phyloP scores from a whole-genome alignment of 1,140 invertebrate species.

The Ceratina calcarata region DNA sequence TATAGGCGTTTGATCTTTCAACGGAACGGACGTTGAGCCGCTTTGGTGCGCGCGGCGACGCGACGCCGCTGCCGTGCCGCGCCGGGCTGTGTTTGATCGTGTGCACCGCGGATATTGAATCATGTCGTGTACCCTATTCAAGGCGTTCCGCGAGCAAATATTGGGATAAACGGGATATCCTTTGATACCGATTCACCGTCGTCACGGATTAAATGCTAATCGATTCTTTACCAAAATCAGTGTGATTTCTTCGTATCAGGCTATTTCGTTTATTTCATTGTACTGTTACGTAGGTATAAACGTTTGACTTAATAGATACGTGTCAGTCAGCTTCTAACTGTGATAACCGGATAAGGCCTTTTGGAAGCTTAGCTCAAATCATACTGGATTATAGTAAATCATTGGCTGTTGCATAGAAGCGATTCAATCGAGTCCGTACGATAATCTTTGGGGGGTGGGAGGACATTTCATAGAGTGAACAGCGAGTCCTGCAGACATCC shows the following conservation, averaged over 20 bases:
- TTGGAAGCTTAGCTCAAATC: no score
- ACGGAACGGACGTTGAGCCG: conserved; percentile 5
- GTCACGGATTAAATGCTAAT: neutral
- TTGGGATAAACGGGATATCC: neutral
- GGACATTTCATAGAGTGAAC: neutral
- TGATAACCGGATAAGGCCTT: no score
- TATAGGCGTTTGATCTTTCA: conserved; percentile 20
- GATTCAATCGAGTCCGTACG: no score
- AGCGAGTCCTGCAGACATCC: neutral
- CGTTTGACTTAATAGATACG: no score
- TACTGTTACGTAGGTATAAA: no score
- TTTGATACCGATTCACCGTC: conserved; percentile 2
- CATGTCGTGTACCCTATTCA: conserved; percentile 17
- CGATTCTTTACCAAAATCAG: neutral
- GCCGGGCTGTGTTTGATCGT: neutral
- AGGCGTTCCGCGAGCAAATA: conserved; percentile 17
- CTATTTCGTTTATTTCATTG: no score
- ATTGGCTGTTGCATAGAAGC: no score
- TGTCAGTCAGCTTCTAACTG: no score
- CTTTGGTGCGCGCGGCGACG: neutral
- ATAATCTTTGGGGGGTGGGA: no score
- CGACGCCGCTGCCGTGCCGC: neutral
- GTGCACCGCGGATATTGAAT: conserved; percentile 16
- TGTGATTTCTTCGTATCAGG: no score
- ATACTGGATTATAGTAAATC: no score